These are phyloP conservation scores for Lerema accius DNA, from an alignment of 1,140 invertebrate species.

Conservation along the genomic window DNA sequence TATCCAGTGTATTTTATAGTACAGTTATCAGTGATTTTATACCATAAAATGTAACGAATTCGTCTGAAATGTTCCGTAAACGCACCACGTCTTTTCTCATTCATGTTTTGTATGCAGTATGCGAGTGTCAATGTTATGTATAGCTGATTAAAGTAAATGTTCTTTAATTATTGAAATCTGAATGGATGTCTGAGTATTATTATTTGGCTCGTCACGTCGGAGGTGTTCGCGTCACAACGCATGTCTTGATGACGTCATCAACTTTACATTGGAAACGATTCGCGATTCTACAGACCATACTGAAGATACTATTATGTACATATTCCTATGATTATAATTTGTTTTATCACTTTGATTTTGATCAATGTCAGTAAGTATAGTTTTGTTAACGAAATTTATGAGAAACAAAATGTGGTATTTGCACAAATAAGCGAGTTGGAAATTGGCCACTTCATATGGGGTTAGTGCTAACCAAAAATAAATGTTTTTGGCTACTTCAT, in stretches of 20 bases:
- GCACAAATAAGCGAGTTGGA: no score
- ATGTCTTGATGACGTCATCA: conserved; percentile 7
- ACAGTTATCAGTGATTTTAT: conserved; percentile 5
- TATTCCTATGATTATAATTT: no score
- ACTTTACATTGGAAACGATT: not conserved
- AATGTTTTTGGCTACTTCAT: no score
- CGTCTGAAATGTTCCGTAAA: conserved; percentile 34
- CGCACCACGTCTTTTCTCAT: conserved; percentile 26
- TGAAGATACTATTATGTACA: no score
- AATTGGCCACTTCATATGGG: no score
- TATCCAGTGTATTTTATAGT: not conserved
- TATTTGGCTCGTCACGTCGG: conserved; percentile 4
- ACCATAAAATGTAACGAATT: conserved; percentile 32
- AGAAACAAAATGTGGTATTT: no score
- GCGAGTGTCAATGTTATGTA: conserved; percentile 14
- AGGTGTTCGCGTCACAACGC: not conserved
- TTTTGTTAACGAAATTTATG: no score
- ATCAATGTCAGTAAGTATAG: no score
- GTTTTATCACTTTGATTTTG: no score
- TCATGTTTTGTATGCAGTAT: conserved; percentile 8
- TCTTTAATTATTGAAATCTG: conserved; percentile 10
- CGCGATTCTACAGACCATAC: no score
- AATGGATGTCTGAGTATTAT: conserved; percentile 11
- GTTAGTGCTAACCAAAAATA: no score
- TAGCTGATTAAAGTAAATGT: conserved; percentile 10